Evolutionary conservation across 2,888 invertebrate genomes (phyloP).

Genomic region (Dusona sp.): DNA sequence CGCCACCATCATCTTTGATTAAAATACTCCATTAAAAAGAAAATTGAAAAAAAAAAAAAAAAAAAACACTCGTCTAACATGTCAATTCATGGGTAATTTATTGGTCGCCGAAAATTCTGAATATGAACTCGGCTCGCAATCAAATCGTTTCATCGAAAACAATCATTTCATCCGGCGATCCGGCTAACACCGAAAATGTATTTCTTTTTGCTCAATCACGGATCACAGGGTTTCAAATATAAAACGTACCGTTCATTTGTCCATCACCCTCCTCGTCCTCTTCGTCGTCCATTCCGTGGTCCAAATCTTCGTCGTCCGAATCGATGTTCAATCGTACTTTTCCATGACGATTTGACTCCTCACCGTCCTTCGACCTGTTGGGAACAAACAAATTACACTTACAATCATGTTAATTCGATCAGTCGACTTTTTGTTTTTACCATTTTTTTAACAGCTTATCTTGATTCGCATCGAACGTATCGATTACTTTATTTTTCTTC

Average conservation of each 20-base stretch:
- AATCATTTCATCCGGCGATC: too few species aligned
- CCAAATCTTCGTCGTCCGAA: constrained; percentile 88
- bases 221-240: background rate
- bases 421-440: too few species aligned
- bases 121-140: too few species aligned
- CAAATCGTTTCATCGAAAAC: too few species aligned
- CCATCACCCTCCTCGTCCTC: constrained; percentile 72
- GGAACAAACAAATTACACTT: background rate
- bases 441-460: too few species aligned
- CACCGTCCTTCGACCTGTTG: constrained; percentile 89
- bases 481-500: background rate
- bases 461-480: background rate
- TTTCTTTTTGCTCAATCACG: too few species aligned
- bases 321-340: constrained; percentile 89
- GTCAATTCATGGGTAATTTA: too few species aligned
- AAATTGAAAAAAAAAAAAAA: background rate
- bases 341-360: constrained; percentile 90
- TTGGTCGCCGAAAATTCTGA: too few species aligned
- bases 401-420: background rate
- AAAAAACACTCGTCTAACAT: background rate
- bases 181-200: too few species aligned
- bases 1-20: constrained; percentile 86
- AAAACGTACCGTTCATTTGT: constrained; percentile 42
- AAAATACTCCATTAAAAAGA: background rate
- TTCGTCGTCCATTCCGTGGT: constrained; percentile 79